Conservation (phyloP, 2,113 vertebrate species). For the Cyprinodon tularosa region DNA sequence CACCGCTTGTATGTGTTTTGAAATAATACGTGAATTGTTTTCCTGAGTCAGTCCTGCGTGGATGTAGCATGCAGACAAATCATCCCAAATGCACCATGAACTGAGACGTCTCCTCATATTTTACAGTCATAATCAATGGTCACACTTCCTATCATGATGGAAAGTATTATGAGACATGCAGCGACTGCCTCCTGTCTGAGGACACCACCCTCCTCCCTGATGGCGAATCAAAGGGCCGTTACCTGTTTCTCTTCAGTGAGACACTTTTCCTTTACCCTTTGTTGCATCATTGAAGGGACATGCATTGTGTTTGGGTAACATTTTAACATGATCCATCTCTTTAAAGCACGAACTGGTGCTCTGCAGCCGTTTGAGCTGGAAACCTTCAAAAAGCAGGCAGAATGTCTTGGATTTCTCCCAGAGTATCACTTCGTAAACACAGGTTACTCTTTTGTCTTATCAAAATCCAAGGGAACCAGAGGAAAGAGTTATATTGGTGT, state of each 20-base stretch:
- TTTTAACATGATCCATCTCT: neutral
- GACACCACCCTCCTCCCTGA: slow-evolving; percentile 73
- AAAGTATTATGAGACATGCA: slow-evolving; percentile 73
- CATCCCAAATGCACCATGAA: neutral
- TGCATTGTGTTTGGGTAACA: neutral
- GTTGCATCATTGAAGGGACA: neutral
- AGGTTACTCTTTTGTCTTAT: slow-evolving; percentile 33
- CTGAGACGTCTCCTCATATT: neutral
- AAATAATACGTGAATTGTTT: neutral
- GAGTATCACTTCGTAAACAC: slow-evolving; percentile 55
- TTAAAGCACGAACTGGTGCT: slow-evolving; percentile 58
- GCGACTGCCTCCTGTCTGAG: slow-evolving; percentile 72
- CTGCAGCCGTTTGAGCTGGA: slow-evolving; percentile 68
- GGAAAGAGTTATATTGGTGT: neutral
- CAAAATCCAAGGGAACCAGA: neutral
- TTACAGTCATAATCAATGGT: slow-evolving; percentile 69
- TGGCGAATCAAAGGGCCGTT: slow-evolving; percentile 68
- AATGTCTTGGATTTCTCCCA: slow-evolving; percentile 67
- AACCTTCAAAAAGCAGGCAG: slow-evolving; percentile 73
- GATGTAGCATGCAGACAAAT: neutral
- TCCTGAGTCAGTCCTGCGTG: neutral
- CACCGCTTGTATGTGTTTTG: slow-evolving; percentile 57
- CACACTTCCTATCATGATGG: slow-evolving; percentile 77
- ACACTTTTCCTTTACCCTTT: neutral
- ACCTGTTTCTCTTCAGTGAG: slow-evolving; percentile 76